A percentile compares a stretch with the other conserved stretches of the same genome.
Conservation (phyloP, 2,888 invertebrate genomes). For the Drosophila pegasa region DNA sequence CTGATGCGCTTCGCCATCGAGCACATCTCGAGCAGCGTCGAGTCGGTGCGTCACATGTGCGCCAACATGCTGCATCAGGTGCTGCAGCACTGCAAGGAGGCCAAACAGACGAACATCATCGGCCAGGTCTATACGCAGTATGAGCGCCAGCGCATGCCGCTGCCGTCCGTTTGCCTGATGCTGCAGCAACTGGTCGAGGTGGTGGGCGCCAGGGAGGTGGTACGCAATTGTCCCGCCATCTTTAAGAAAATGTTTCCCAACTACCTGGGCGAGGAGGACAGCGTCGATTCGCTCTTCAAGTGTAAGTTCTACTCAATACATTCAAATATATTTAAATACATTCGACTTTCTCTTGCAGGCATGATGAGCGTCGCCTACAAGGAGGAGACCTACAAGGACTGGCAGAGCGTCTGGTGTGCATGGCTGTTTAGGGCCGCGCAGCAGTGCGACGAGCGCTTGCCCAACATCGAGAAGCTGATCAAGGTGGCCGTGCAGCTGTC, state of each 20-base stretch:
- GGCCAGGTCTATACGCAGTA: conserved; percentile 73
- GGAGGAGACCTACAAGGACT: conserved; percentile 82
- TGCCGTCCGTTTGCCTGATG: conserved; percentile 76
- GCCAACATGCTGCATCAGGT: conserved; percentile 86
- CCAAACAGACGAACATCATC: conserved; percentile 63
- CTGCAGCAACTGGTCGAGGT: conserved; percentile 74
- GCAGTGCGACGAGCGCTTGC: conserved; percentile 57
- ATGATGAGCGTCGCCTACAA: conserved; percentile 86
- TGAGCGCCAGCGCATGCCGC: conserved; percentile 58
- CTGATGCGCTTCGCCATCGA: conserved; percentile 86
- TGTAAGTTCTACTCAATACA: conserved; percentile 62
- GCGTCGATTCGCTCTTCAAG: conserved; percentile 86
- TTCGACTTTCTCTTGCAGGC: conserved; percentile 45
- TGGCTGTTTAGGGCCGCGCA: conserved; percentile 67
- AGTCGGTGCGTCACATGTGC: conserved; percentile 88
- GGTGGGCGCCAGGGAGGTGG: conserved; percentile 67
- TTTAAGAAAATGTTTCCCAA: conserved; percentile 68
- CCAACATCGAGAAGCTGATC: conserved; percentile 75
- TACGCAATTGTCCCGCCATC: conserved; percentile 66
- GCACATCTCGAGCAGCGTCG: conserved; percentile 88
- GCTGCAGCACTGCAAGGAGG: conserved; percentile 82
- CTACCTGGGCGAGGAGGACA: conserved; percentile 83
- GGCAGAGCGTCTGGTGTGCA: conserved; percentile 86
- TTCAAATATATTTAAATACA: background rate
- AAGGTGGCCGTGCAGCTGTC: conserved; percentile 81